Percentiles rank a stretch among this genome's conserved stretches.
Evolutionary conservation across 2,888 invertebrate genomes (phyloP).

Genomic region (Lycia hirtaria): DNA sequence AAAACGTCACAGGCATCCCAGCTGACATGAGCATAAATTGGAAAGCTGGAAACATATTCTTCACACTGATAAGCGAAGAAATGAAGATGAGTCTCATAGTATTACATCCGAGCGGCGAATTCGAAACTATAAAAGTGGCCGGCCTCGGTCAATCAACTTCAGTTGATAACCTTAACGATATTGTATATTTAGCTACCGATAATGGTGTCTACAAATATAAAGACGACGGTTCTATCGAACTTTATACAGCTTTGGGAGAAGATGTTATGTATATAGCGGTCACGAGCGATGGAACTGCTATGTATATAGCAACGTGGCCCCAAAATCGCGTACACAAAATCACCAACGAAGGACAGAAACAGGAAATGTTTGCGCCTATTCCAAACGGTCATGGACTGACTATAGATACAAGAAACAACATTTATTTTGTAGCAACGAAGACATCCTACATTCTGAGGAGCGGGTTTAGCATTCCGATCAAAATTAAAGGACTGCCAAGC

Average conservation of each 20-base stretch:
- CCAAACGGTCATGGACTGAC: slow-evolving; percentile 77
- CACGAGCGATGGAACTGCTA: slow-evolving; percentile 60
- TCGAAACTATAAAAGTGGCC: slow-evolving; percentile 68
- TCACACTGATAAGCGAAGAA: slow-evolving; percentile 72
- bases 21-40: slow-evolving; percentile 76
- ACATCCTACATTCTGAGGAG: slow-evolving; percentile 70
- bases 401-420: slow-evolving; percentile 70
- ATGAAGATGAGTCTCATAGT: slow-evolving; percentile 75
- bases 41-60: slow-evolving; percentile 73
- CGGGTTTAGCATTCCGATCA: slow-evolving; percentile 64
- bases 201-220: slow-evolving; percentile 79
- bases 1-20: slow-evolving; percentile 68
- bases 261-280: slow-evolving; percentile 78
- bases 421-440: slow-evolving; percentile 75
- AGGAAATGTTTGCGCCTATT: slow-evolving; percentile 64
- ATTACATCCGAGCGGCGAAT: slow-evolving; percentile 62
- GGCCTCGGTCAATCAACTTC: slow-evolving; percentile 76
- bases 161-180: slow-evolving; percentile 78
- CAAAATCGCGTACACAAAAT: slow-evolving; percentile 75
- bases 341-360: slow-evolving; percentile 65
- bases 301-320: slow-evolving; percentile 80
- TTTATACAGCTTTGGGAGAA: slow-evolving; percentile 70
- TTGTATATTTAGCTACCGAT: slow-evolving; percentile 77
- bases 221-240: slow-evolving; percentile 64
- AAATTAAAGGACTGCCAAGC: slow-evolving; percentile 68